Base-by-base conservation (phyloP, 2,888 invertebrate genomes). In the Rosalia funebris region DNA sequence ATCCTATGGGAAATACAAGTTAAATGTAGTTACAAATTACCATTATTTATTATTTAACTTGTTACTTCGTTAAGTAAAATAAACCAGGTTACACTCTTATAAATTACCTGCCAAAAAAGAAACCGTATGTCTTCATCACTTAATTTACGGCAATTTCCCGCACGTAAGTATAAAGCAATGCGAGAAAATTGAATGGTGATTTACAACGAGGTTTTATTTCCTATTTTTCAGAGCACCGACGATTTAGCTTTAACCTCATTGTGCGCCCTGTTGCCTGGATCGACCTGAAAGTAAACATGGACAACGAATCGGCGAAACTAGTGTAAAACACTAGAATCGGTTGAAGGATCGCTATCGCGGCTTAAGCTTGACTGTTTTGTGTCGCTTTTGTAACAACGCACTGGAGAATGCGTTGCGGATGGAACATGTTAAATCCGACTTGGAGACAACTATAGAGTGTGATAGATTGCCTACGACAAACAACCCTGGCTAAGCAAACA, bases 341-440 rank as follows among this genome's bases (percentile, higher is more conserved):
- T 42, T 31, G 37, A 31, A 53, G 31, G 20, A 53, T 53, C 42
- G 42, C 31, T 15, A 42, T 2, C 42, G 55, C 19, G 36, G 55
- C 37, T 48, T 37, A 4, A 14, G 20, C 37, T 12, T 12, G 34
- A 37, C 11, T 37, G 32, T 46, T 37, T 19, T 19, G 36, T 36
- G 48, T 36, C 9, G 55, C 36, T 46, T 32, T 36, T 37, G 55
- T 11, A 34, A 34, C 17, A 7, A 44, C 44, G 45, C 55, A 36
- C 45, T 36, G 34, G 55, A 55, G 37, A 46, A 55, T 55, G 12
- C 55, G 36, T 19, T 20, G 48, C 34, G 48, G 48, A 50, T 37
- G 20, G 37, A 19, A 14, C 46, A 46, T 45, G 42, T 55, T 55
- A 46, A 19, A 55, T 36, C 46, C 37, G 31, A 19, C 45, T 55